Base-by-base conservation (phyloP, 2,888 invertebrate genomes). In the Drosophila prolongata region DNA sequence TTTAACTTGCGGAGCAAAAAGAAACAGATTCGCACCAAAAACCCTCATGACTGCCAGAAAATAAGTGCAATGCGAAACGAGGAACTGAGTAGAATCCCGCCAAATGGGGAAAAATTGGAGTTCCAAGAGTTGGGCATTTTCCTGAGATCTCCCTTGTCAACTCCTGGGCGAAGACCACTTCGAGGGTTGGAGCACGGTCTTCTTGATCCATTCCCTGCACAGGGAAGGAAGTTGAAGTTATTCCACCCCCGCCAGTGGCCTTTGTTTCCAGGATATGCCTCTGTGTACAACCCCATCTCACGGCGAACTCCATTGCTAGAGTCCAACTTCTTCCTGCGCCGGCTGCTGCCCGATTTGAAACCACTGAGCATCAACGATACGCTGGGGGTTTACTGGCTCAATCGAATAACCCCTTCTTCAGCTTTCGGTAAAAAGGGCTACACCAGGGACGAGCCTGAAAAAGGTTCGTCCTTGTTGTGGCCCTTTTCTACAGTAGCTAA, bases 381-480 rank as follows among this genome's bases (percentile, higher is more conserved):
- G 13, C 6, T 59, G 6, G 34, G 43, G 27, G 34, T 19, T 13
- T 49, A 30, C 53, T 59, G 60, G 60, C 37, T 68, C n/a, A 27
- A 37, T 9, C 8, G 30, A 6, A 27, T 37, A 13, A 14, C 8
- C 6, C 38, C 50, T 2, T 24, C 43, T n/a, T 14, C 24, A 0
- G 24, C 37, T 40, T 55, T 64, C 10, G 27, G 30, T 34, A 34
- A 54, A 42, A 44, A 59, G n/a, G 61, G 62, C 52, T 58, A 55
- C 62, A 49, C 66, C 35, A 69, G 46, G 35, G 49, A 58, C 10
- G 76, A 67, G 11, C 13, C 38, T 35, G 9, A 1, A 2, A 10
- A 13, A n/a, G 14, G 14, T 11, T 61, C 60, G 34, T 37, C 62
- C 42, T 2, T 24, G 13, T 64, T 53, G 66, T 75, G 53, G 66